Conservation (phyloP, 2,797 vertebrate species). For the Gastrophryne carolinensis region DNA sequence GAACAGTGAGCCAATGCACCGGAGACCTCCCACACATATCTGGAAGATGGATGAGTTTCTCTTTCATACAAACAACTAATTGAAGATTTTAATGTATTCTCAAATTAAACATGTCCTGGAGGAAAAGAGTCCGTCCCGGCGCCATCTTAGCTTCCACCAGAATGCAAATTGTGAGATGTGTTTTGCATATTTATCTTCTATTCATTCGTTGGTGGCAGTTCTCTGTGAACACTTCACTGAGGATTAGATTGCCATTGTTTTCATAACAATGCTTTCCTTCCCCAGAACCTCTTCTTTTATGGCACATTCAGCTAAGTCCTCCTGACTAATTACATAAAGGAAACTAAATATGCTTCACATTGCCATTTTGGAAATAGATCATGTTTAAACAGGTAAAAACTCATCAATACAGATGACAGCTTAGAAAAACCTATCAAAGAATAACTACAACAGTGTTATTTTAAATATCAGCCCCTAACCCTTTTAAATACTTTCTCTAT, state of each 20-base stretch:
- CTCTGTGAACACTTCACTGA: constrained; percentile 20
- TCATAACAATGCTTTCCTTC: constrained; percentile 28
- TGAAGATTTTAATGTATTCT: constrained; percentile 50
- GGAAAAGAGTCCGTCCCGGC: constrained; percentile 19
- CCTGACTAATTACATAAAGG: neutral
- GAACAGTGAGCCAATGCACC: constrained; percentile 12
- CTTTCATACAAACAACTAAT: constrained; percentile 49
- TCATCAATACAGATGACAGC: neutral
- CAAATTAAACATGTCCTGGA: constrained; percentile 48
- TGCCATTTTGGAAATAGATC: neutral
- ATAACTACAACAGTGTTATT: neutral
- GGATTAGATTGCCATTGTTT: constrained; percentile 45
- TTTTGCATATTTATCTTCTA: constrained; percentile 44
- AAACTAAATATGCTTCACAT: neutral
- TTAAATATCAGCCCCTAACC: no score
- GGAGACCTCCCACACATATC: constrained; percentile 37
- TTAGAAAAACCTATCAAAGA: neutral
- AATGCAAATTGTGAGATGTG: constrained; percentile 46
- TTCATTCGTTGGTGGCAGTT: constrained; percentile 38
- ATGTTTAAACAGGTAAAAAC: neutral
- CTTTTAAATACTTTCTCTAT: no score
- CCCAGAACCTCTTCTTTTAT: neutral
- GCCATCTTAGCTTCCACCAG: constrained; percentile 37
- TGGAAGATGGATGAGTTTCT: constrained; percentile 42
- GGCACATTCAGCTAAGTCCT: neutral